Percentiles rank a stretch among this genome's conserved stretches.
These are phyloP conservation scores for Fragum sueziense DNA, from an alignment of 2,888 invertebrate species.

Conservation along the genomic window DNA sequence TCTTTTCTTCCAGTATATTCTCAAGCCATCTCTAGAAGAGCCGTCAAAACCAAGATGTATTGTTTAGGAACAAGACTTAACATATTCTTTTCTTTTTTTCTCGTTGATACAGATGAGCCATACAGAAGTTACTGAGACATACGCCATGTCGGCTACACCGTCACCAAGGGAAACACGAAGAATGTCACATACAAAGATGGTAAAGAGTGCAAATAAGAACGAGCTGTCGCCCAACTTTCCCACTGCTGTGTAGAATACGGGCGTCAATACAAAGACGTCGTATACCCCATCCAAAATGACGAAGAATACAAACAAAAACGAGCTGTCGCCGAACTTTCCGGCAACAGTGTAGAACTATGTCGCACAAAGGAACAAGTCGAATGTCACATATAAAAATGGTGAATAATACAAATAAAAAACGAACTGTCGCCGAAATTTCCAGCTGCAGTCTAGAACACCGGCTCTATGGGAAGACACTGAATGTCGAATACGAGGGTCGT, in stretches of 20 bases:
- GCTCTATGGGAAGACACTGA: no score
- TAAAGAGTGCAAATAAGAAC: slow-evolving; percentile 7
- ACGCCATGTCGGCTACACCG: slow-evolving; percentile 42
- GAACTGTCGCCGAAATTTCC: slow-evolving; percentile 30
- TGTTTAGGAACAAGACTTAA: no score
- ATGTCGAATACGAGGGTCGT: no score
- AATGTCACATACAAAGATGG: slow-evolving; percentile 21
- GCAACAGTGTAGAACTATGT: slow-evolving; percentile 28
- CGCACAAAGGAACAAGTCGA: slow-evolving; percentile 45
- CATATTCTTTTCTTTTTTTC: neutral
- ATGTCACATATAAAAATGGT: slow-evolving; percentile 20
- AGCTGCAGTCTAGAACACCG: no score
- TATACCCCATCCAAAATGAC: slow-evolving; percentile 18
- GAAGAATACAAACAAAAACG: slow-evolving; percentile 16
- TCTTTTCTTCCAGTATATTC: no score
- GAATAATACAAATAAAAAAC: slow-evolving; percentile 9
- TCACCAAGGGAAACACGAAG: slow-evolving; percentile 53
- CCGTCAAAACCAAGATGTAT: no score
- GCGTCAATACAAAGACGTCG: slow-evolving; percentile 50
- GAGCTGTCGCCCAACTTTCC: slow-evolving; percentile 31
- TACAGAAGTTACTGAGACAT: slow-evolving; percentile 52
- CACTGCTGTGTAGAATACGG: slow-evolving; percentile 20
- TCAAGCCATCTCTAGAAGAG: no score
- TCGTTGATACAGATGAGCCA: slow-evolving; percentile 47
- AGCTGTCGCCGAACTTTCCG: slow-evolving; percentile 25